Evolutionary conservation across 2,797 vertebrate genomes (phyloP), one percentile per base, ranked within the genome.

Genomic region (Dromococcyx pavoninus): DNA sequence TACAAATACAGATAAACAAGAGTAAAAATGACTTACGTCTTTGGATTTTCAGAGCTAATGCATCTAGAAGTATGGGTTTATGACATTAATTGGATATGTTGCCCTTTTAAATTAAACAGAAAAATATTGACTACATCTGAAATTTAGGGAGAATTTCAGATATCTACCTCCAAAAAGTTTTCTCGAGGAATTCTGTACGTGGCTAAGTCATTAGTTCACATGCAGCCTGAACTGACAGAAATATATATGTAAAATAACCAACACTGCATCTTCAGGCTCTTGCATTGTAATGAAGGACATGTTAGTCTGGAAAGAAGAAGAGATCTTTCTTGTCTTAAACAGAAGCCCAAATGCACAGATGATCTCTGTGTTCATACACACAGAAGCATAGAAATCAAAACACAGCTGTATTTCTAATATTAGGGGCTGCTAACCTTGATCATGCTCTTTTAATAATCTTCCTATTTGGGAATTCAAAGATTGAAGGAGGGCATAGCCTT

Each of bases 401-500:
- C 79, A 93, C 91, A 96, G 89, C 88, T 94, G 88, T 44, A 71
- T n/a, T n/a, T n/a, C 88, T 93, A 93, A 94, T 93, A 96, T 94
- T 96, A 94, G 88, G 37, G 41, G 27, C 41, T n/a, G 7, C 53
- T 91, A 64, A 88, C 92, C 91, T 84, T 94, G 81, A 79, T 51
- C 73, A 33, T 60, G 33, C 5, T 58, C 35, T 92, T 87, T 94
- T 81, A 87, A 89, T 89, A 95, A 85, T 77, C 54, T 57, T 80
- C 8, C 32, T 70, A 27, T 84, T 70, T 76, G 30, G 5, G 17
- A 78, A 75, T 70, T 86, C 50, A 88, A 33, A 58, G 32, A 70
- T 88, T 89, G 2, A 62, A 84, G 53, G 19, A 81, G 35, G 41
- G 24, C 43, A 17, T 72, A 91, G 69, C 93, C 89, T 94, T 74